Percentiles rank a stretch among this genome's conserved stretches.
Evolutionary conservation across 2,113 vertebrate genomes (phyloP).

Genomic region (Rhinolophus ferrumequinum): DNA sequence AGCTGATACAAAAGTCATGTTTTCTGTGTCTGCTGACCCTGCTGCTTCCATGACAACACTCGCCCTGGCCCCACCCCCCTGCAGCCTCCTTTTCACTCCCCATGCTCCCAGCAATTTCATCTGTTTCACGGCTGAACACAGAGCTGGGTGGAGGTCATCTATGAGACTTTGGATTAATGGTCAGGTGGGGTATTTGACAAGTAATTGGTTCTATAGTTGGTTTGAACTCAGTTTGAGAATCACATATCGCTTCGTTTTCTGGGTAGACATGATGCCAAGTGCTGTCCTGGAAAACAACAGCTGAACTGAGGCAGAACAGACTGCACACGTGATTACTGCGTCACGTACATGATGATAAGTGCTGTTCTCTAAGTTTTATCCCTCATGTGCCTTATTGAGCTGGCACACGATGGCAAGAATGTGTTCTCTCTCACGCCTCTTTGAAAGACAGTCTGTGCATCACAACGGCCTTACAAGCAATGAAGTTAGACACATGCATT

Average conservation of each 20-base stretch:
- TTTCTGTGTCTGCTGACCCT: accelerated
- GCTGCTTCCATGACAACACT: accelerated
- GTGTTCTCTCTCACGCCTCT: not conserved
- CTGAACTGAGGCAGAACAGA: accelerated
- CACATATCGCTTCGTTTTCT: not conserved
- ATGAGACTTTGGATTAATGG: not conserved
- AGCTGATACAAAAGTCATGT: accelerated
- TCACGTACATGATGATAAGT: accelerated
- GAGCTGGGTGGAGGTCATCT: not conserved
- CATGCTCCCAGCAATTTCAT: accelerated
- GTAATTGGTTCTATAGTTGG: not conserved
- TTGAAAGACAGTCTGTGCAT: not conserved
- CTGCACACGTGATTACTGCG: accelerated
- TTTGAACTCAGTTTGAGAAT: not conserved
- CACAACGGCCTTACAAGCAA: not conserved
- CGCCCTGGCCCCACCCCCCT: accelerated
- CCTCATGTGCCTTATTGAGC: not conserved
- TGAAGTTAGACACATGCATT: not conserved
- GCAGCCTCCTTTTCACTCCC: accelerated
- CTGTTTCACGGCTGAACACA: not conserved
- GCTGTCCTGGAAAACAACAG: not conserved
- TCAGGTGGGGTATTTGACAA: not conserved
- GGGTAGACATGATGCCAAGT: not conserved
- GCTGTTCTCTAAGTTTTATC: not conserved
- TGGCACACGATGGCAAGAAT: accelerated